These are phyloP conservation scores for Scortum barcoo DNA, from an alignment of 2,113 vertebrate genomes.

Conservation along the genomic window DNA sequence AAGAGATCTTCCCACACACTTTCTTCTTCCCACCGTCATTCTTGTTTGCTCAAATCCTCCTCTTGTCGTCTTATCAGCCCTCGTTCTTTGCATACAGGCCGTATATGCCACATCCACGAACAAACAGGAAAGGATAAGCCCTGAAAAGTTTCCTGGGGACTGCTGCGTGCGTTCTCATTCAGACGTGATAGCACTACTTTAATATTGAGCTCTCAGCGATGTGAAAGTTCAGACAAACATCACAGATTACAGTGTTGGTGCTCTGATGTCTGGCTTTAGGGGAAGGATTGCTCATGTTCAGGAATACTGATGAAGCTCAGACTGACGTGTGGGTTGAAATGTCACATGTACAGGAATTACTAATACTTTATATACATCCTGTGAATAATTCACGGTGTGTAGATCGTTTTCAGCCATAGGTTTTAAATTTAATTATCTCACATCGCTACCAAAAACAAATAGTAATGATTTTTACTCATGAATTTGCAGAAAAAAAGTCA, in stretches of 20 bases:
- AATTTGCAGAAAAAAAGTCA: not conserved
- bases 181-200: constrained; percentile 34
- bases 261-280: constrained; percentile 37
- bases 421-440: not conserved
- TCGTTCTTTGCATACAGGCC: not conserved
- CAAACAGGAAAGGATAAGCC: constrained; percentile 3
- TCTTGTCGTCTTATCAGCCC: not conserved
- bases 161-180: constrained; percentile 7
- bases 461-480: not conserved
- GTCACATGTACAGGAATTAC: not conserved
- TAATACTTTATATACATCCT: not conserved
- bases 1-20: not conserved
- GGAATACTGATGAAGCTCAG: constrained; percentile 43
- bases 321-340: not conserved
- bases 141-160: constrained; percentile 23
- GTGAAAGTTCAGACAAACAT: constrained; percentile 61
- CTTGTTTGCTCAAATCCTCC: not conserved
- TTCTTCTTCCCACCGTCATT: not conserved
- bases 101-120: not conserved
- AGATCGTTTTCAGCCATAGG: too few species aligned
- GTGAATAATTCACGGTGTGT: not conserved
- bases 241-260: constrained; percentile 39
- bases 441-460: not conserved
- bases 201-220: constrained; percentile 50
- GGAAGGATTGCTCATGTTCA: constrained; percentile 11